phyloP scores from a whole-genome alignment of 2,888 invertebrate species.

The Molanna angustata region DNA sequence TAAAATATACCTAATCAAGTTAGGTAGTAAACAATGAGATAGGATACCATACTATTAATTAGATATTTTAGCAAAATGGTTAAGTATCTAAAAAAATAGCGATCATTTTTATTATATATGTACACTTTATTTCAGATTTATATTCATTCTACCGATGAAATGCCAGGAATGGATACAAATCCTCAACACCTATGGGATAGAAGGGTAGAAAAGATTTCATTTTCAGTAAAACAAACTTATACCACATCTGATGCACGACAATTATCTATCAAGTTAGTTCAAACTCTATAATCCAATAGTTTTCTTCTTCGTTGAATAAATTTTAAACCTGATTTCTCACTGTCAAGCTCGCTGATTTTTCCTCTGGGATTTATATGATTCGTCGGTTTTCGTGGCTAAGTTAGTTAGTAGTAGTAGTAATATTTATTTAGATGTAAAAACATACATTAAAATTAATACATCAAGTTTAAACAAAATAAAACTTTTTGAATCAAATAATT shows the following conservation, averaged over 20 bases:
- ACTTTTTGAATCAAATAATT: too few relatives aligned
- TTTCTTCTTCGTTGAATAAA: too few relatives aligned
- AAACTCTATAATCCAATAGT: too few relatives aligned
- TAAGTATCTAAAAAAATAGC: neutral
- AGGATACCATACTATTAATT: neutral
- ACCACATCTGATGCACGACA: constrained; percentile 73
- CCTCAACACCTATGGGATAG: constrained; percentile 70
- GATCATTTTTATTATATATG: neutral
- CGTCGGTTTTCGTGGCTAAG: too few relatives aligned
- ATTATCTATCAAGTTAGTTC: constrained; percentile 46
- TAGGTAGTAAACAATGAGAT: neutral
- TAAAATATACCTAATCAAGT: too few relatives aligned
- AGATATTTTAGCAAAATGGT: neutral
- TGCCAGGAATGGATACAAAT: constrained; percentile 65
- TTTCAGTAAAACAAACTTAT: constrained; percentile 74
- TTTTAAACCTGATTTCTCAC: too few relatives aligned
- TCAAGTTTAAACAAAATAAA: too few relatives aligned
- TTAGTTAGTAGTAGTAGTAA: too few relatives aligned
- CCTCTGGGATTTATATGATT: too few relatives aligned
- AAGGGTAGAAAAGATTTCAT: constrained; percentile 58
- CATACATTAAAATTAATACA: too few relatives aligned
- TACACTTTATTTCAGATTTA: constrained; percentile 54
- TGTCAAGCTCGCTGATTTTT: too few relatives aligned
- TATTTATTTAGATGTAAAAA: too few relatives aligned
- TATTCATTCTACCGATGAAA: constrained; percentile 67